A percentile compares a stretch with the other conserved stretches of the same genome.
phyloP scores from a whole-genome alignment of 1,140 invertebrate species.

The Galendromus occidentalis region DNA sequence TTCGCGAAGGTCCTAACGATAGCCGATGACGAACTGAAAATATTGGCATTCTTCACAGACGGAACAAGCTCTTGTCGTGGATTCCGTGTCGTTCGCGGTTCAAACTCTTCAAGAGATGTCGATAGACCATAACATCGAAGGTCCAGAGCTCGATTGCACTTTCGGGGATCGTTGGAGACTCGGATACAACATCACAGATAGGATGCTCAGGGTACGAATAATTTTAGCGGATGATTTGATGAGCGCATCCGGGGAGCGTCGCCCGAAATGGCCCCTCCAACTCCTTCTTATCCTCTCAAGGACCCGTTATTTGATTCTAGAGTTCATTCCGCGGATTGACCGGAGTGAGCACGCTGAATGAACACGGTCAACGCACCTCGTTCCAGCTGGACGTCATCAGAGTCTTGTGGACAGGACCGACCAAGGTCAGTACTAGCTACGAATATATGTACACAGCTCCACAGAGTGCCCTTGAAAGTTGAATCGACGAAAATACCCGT shows the following conservation, averaged over 20 bases:
- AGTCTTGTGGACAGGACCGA: background rate
- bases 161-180: background rate
- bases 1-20: too few species aligned
- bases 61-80: background rate
- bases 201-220: background rate
- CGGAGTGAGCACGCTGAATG: background rate
- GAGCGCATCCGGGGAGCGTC: background rate
- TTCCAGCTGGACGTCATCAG: background rate
- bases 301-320: background rate
- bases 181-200: background rate
- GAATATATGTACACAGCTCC: background rate
- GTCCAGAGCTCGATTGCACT: background rate
- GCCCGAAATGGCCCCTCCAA: background rate
- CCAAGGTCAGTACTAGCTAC: background rate
- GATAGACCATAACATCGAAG: background rate
- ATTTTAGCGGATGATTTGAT: too few species aligned
- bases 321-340: background rate
- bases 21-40: too few species aligned
- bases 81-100: conserved; percentile 4
- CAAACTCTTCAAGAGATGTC: background rate
- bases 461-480: too few species aligned
- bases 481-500: background rate
- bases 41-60: background rate
- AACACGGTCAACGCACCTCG: background rate
- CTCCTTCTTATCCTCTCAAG: background rate